Evolutionary conservation across 1,140 invertebrate genomes (phyloP), one percentile per base, ranked within the genome.

Genomic region (Camponotus pennsylvanicus): DNA sequence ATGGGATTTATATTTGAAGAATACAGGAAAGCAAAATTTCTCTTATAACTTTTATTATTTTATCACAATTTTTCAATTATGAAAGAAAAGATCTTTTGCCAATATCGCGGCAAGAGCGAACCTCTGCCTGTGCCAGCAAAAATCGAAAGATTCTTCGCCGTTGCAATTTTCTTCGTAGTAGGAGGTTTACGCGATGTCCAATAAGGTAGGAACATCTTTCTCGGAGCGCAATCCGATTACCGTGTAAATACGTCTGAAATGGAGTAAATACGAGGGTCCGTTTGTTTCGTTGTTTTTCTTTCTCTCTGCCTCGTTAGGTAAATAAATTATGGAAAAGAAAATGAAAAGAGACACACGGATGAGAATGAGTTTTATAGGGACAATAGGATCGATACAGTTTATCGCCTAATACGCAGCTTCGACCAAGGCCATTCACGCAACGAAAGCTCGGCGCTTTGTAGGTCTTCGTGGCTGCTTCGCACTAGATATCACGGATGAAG

Each of bases 401-500:
- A 73, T 49, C 77, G 49, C 49, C 55, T 83, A 83, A 73, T 63
- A 83, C 55, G 69, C 55, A 73, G 49, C 69, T 83, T 73, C 27
- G 40, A 73, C 27, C 79, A 83, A 83, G 79, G 79, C 69, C 69
- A 37, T 83, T 83, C 79, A 73, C 52, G 67, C 67, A 82, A 82
- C 66, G 67, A 42, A 73, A 61, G 67, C 79, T 59, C 27, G 21
- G 34, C 37, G 21, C 52, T 61, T 83, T 83, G 79, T 83, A 75
- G 27, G 79, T 83, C 79, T 83, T 83, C 79, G 7, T n/a, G 55
- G 7, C 18, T 18, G 27, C 55, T 79, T 15, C 13, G 34, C 27
- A 37, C 27, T 42, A 69, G 52, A 63, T 32, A 27, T 42, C n/a
- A 0, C 45, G 8, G 7, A 6, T 40, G 55, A 42, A 71, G 21